Conservation (phyloP, 2,888 invertebrate species). For the Melanostoma scalare region DNA sequence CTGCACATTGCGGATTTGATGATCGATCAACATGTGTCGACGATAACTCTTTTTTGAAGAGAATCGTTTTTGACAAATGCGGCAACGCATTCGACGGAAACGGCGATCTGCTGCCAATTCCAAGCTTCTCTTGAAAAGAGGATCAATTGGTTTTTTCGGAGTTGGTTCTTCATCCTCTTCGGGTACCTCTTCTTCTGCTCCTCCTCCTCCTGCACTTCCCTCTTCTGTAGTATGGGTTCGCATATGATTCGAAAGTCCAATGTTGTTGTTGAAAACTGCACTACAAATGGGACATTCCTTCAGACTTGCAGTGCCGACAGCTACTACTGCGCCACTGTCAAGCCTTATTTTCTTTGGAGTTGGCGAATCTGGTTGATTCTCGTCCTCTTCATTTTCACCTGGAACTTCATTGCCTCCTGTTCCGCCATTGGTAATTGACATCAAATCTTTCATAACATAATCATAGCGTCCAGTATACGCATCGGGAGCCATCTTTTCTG, state of each 20-base stretch:
- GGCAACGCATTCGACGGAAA: slow-evolving; percentile 81
- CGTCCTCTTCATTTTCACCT: slow-evolving; percentile 79
- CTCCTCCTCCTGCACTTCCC: slow-evolving; percentile 53
- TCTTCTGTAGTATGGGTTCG: slow-evolving; percentile 79
- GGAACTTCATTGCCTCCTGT: slow-evolving; percentile 77
- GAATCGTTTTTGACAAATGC: slow-evolving; percentile 81
- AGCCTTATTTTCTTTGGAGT: slow-evolving; percentile 77
- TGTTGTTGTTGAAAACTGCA: slow-evolving; percentile 80
- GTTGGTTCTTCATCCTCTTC: slow-evolving; percentile 38
- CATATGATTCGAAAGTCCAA: slow-evolving; percentile 81
- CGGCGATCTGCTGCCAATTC: slow-evolving; percentile 79
- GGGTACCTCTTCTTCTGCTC: slow-evolving; percentile 4
- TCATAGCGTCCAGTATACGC: slow-evolving; percentile 80
- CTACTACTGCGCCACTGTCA: slow-evolving; percentile 59
- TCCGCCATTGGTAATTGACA: slow-evolving; percentile 81
- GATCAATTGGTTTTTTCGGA: slow-evolving; percentile 52
- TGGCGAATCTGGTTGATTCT: slow-evolving; percentile 73
- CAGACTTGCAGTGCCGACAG: slow-evolving; percentile 66
- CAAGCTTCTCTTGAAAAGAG: slow-evolving; percentile 78
- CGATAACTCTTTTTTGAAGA: slow-evolving; percentile 82
- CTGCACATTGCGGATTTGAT: slow-evolving; percentile 81
- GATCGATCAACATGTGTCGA: slow-evolving; percentile 81
- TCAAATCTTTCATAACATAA: slow-evolving; percentile 81
- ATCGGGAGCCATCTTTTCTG: slow-evolving; percentile 74
- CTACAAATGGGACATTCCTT: slow-evolving; percentile 81